Evolutionary conservation across 2,888 invertebrate species (phyloP).

Genomic region (Spodoptera exigua): DNA sequence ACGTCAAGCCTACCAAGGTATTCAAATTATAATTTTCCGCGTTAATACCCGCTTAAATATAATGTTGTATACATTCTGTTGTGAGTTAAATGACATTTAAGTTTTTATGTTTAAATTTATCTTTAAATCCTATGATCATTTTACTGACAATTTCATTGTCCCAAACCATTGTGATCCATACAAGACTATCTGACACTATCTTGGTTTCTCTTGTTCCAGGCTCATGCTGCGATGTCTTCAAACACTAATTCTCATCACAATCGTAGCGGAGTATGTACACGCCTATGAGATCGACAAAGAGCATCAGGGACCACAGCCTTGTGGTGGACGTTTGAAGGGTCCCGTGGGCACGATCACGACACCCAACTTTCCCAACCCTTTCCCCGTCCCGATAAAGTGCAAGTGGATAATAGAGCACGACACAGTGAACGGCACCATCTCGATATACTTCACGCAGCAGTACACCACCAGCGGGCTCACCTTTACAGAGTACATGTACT

Average conservation of each 20-base stretch:
- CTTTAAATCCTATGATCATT: too few species aligned
- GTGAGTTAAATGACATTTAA: too few species aligned
- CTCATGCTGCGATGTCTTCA: slow-evolving; percentile 74
- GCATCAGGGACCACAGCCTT: slow-evolving; percentile 84
- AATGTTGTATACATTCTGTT: too few species aligned
- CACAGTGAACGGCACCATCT: slow-evolving; percentile 93
- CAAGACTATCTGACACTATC: too few species aligned
- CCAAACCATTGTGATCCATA: too few species aligned
- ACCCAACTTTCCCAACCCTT: slow-evolving; percentile 95
- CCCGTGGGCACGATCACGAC: slow-evolving; percentile 93
- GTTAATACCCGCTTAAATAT: too few species aligned
- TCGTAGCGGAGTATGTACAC: slow-evolving; percentile 67
- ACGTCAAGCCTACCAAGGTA: too few species aligned
- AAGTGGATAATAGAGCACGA: slow-evolving; percentile 95
- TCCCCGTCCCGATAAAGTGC: slow-evolving; percentile 95
- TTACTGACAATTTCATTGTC: too few species aligned
- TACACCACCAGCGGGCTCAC: slow-evolving; percentile 94
- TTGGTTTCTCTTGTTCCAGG: slow-evolving; percentile 70
- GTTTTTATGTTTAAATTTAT: too few species aligned
- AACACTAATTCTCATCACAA: slow-evolving; percentile 75
- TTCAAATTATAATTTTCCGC: too few species aligned
- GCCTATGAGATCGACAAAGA: slow-evolving; percentile 73
- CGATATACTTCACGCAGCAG: slow-evolving; percentile 96
- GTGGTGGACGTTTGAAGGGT: slow-evolving; percentile 91
- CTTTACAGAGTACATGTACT: slow-evolving; percentile 93